Conservation (phyloP, 2,888 invertebrate species). For the Harmothoe impar region DNA sequence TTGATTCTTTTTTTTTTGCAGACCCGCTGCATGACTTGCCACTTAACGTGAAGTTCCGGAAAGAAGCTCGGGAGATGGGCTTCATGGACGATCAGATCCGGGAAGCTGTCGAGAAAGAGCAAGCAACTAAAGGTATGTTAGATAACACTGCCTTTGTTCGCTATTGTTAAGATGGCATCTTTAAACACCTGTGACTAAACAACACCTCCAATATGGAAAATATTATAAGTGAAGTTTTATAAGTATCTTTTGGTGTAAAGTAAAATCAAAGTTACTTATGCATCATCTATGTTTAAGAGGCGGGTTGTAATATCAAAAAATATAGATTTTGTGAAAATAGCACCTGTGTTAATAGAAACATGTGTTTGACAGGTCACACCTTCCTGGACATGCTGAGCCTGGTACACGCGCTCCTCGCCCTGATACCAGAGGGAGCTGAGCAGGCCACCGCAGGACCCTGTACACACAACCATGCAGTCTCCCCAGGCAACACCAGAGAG, state of each 20-base stretch:
- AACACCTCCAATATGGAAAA: too few species aligned
- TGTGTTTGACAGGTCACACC: neutral
- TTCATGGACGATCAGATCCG: constrained; percentile 31
- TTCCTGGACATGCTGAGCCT: constrained; percentile 33
- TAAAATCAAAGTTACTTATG: too few species aligned
- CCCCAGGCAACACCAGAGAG: neutral
- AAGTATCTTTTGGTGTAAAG: too few species aligned
- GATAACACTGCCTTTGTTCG: too few species aligned
- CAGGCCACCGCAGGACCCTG: neutral
- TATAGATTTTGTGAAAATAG: too few species aligned
- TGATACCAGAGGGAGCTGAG: neutral
- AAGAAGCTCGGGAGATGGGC: constrained; percentile 24
- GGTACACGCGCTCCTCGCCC: neutral
- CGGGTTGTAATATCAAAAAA: too few species aligned
- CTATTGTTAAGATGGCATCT: too few species aligned
- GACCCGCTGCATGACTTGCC: neutral
- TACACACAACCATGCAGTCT: neutral
- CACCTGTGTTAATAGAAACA: too few species aligned
- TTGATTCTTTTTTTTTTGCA: neutral
- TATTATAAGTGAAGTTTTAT: too few species aligned
- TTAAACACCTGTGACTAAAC: too few species aligned
- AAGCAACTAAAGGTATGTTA: neutral
- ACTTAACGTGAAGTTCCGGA: neutral
- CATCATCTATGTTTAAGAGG: too few species aligned
- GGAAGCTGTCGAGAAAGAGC: constrained; percentile 26